Conservation (phyloP, 2,888 invertebrate genomes). For the Drosophila maculinotata region DNA sequence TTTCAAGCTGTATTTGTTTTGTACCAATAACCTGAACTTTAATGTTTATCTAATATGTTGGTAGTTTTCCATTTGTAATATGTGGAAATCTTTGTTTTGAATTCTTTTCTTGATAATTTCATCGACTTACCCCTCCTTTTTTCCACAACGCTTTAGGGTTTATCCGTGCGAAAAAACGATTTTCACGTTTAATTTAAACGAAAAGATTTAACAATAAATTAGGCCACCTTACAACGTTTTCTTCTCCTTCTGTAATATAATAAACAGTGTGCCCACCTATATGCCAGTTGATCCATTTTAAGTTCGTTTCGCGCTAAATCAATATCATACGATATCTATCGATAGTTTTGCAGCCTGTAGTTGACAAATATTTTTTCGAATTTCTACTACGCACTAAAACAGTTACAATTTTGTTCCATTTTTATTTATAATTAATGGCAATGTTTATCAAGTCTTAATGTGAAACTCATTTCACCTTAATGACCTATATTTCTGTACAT, state of each 20-base stretch:
- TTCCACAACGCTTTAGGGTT: constrained; percentile 3
- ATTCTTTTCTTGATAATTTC: background rate
- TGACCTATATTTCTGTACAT: no score
- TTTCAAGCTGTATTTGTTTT: no score
- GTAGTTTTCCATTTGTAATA: background rate
- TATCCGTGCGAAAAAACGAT: constrained; percentile 9
- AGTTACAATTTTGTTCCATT: background rate
- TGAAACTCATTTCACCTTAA: no score
- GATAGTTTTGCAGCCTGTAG: constrained; percentile 7
- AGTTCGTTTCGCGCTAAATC: background rate
- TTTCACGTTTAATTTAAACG: constrained; percentile 14
- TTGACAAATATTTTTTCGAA: background rate
- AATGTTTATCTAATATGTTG: no score
- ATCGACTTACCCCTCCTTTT: constrained; percentile 22
- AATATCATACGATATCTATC: constrained; percentile 8
- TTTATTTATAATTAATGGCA: no score
- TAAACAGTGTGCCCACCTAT: constrained; percentile 25
- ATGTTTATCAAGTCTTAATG: no score
- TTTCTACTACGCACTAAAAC: background rate
- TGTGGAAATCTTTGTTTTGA: no score
- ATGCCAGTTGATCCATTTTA: background rate
- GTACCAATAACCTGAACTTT: no score
- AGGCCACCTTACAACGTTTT: constrained; percentile 46
- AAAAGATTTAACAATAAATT: constrained; percentile 31
- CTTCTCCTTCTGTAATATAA: constrained; percentile 24